Evolutionary conservation across 2,797 vertebrate genomes (phyloP).

Genomic region (Hydrophis major): DNA sequence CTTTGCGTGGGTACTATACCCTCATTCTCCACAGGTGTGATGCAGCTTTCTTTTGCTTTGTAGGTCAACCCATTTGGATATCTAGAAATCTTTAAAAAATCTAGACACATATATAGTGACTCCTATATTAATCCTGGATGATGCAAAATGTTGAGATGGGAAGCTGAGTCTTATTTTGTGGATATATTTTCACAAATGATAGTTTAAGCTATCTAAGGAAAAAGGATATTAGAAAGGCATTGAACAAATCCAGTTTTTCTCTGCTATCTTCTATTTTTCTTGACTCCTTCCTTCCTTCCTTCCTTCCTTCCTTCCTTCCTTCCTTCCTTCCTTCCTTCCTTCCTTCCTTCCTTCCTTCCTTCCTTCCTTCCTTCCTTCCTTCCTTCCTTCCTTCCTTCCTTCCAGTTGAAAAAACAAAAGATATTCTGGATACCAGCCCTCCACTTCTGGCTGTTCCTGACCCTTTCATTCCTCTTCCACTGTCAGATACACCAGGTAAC

Average conservation of each 20-base stretch:
- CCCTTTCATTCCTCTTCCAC: conserved; percentile 79
- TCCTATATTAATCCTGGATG: neutral
- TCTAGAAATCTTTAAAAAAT: neutral
- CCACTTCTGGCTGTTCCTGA: conserved; percentile 83
- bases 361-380: neutral
- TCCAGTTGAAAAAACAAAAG: conserved; percentile 79
- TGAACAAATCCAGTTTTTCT: neutral
- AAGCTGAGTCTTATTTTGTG: neutral
- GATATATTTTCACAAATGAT: too few species aligned
- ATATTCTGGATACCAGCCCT: conserved; percentile 75
- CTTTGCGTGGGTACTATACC: neutral
- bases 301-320: too few species aligned
- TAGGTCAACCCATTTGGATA: neutral
- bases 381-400: neutral
- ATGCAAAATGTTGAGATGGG: neutral
- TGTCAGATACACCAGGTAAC: conserved; percentile 85
- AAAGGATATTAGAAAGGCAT: neutral
- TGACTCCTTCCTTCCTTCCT: neutral
- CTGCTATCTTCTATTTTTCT: neutral
- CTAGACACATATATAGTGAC: neutral
- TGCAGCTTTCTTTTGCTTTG: neutral
- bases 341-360: too few species aligned
- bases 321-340: neutral
- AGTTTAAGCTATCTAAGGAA: neutral
- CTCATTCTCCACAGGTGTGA: neutral